A percentile compares a stretch with the other conserved stretches of the same genome.
Evolutionary conservation across 2,888 invertebrate genomes (phyloP).

Genomic region (Penaeus monodon): DNA sequence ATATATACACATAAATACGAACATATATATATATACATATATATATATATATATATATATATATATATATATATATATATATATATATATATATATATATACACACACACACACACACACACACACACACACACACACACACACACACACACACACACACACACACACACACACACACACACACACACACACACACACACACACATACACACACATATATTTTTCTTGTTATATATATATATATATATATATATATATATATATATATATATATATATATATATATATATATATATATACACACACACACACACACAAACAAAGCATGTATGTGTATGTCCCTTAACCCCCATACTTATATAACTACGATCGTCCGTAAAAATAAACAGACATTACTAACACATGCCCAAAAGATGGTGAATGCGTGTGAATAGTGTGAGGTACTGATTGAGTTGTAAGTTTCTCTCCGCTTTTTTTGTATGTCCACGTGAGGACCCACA

Average conservation of each 20-base stretch:
- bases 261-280: too few species aligned
- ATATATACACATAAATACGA: neutral
- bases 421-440: too few species aligned
- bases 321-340: too few species aligned
- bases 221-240: neutral
- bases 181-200: neutral
- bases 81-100: conserved; percentile 25
- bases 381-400: too few species aligned
- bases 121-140: neutral
- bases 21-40: neutral
- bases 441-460: too few species aligned
- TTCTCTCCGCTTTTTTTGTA: too few species aligned
- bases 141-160: neutral
- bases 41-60: neutral
- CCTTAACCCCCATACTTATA: too few species aligned
- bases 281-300: too few species aligned
- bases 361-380: too few species aligned
- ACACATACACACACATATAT: neutral
- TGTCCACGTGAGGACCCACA: too few species aligned
- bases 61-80: conserved; percentile 10
- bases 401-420: too few species aligned
- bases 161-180: neutral
- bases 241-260: neutral
- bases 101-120: neutral
- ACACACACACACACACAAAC: too few species aligned